These are phyloP conservation scores for Coboldia fuscipes DNA, from an alignment of 1,140 invertebrate species.

Conservation along the genomic window DNA sequence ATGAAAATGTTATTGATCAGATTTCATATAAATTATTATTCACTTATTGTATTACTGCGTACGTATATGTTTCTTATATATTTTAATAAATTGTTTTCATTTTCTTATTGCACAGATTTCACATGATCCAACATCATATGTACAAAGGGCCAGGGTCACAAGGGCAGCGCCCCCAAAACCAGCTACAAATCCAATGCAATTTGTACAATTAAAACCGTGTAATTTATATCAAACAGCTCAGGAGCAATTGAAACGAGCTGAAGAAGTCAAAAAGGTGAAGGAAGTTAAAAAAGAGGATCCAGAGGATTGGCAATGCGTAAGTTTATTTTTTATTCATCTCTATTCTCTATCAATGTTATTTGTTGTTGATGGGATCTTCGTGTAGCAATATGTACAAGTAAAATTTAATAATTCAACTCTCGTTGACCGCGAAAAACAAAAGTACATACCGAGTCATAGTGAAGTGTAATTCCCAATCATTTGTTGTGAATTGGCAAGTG, in stretches of 20 bases:
- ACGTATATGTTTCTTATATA: too few relatives aligned
- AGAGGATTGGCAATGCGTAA: conserved; percentile 84
- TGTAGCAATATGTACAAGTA: too few relatives aligned
- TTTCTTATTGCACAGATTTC: conserved; percentile 15
- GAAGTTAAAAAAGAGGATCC: conserved; percentile 54
- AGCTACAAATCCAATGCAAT: conserved; percentile 68
- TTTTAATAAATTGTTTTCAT: background rate
- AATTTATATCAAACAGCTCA: conserved; percentile 63
- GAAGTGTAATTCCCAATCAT: too few relatives aligned
- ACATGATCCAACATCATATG: conserved; percentile 18
- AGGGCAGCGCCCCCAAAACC: conserved; percentile 46
- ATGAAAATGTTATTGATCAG: too few relatives aligned
- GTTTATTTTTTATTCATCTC: conserved; percentile 12
- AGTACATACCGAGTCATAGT: too few relatives aligned
- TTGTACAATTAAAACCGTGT: conserved; percentile 69
- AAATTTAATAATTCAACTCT: too few relatives aligned
- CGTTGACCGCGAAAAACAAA: too few relatives aligned
- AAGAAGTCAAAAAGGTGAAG: conserved; percentile 60
- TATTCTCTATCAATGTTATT: too few relatives aligned
- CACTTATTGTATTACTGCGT: too few relatives aligned
- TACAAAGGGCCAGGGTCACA: conserved; percentile 22
- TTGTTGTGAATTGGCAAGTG: too few relatives aligned
- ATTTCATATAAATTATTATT: too few relatives aligned
- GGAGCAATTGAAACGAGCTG: conserved; percentile 64
- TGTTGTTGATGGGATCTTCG: too few relatives aligned